phyloP scores from a whole-genome alignment of 2,888 invertebrate genomes.

The Aporophyla nigra region DNA sequence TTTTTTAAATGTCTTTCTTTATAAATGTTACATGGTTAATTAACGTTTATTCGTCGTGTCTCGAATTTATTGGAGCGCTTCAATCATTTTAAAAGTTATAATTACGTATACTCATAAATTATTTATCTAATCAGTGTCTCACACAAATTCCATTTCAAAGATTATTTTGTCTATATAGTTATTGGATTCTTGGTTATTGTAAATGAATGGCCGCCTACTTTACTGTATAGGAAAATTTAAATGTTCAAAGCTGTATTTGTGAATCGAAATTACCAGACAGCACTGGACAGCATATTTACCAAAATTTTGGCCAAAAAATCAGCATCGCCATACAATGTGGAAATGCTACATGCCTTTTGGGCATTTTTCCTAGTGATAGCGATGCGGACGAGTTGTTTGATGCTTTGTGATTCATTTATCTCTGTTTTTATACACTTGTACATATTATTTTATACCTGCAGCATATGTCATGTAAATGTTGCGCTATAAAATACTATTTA shows the following conservation, averaged over 20 bases:
- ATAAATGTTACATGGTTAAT: constrained; percentile 48
- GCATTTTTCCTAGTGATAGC: no score
- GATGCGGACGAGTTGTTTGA: no score
- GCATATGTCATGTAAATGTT: no score
- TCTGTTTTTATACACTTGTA: not conserved
- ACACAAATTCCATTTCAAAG: constrained; percentile 21
- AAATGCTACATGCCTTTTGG: no score
- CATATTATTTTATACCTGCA: not conserved
- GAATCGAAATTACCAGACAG: not conserved
- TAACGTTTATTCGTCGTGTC: constrained; percentile 38
- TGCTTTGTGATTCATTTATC: no score
- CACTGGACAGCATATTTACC: no score
- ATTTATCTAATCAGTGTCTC: constrained; percentile 47
- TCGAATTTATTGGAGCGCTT: constrained; percentile 52
- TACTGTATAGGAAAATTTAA: not conserved
- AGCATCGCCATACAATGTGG: no score
- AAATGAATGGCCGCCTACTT: not conserved
- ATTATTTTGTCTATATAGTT: constrained; percentile 14
- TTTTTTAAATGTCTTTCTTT: constrained; percentile 15
- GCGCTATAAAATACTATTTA: no score
- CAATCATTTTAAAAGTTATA: constrained; percentile 52
- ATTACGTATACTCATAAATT: constrained; percentile 42
- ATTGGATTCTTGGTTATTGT: not conserved
- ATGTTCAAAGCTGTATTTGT: not conserved
- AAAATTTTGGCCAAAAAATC: no score